Evolutionary conservation across 2,888 invertebrate species (phyloP).

Genomic region (Corythucha ciliata): DNA sequence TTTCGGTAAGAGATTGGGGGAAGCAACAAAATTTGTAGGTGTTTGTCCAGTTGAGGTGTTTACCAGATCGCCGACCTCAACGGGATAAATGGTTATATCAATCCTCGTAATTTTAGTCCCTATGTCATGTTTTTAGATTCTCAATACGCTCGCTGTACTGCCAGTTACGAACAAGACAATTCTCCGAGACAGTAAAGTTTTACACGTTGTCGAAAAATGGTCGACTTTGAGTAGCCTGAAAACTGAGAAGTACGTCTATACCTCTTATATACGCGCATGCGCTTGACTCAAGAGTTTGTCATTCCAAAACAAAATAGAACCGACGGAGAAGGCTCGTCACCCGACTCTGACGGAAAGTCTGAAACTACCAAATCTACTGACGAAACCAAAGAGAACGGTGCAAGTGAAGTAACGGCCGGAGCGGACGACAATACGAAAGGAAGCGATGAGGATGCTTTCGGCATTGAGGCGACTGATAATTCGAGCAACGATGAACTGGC

Average conservation of each 20-base stretch:
- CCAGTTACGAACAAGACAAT: conserved; percentile 91
- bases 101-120: conserved; percentile 19
- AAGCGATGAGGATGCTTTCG: conserved; percentile 4
- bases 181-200: conserved; percentile 83
- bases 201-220: conserved; percentile 74
- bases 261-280: background rate
- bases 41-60: background rate
- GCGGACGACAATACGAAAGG: background rate
- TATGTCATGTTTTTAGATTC: conserved; percentile 46
- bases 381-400: conserved; percentile 4
- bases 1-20: conserved; percentile 28
- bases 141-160: conserved; percentile 71
- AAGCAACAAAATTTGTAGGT: background rate
- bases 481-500: conserved; percentile 13
- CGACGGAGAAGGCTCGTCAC: conserved; percentile 17
- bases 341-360: conserved; percentile 19
- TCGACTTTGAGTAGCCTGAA: conserved; percentile 16
- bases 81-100: too few relatives aligned
- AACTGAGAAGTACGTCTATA: conserved; percentile 4
- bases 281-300: background rate
- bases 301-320: background rate
- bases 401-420: background rate
- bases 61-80: conserved; percentile 2
- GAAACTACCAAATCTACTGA: conserved; percentile 1
- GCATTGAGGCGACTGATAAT: conserved; percentile 16